Conservation (phyloP, 2,113 vertebrate species). For the Amazona vittata region DNA sequence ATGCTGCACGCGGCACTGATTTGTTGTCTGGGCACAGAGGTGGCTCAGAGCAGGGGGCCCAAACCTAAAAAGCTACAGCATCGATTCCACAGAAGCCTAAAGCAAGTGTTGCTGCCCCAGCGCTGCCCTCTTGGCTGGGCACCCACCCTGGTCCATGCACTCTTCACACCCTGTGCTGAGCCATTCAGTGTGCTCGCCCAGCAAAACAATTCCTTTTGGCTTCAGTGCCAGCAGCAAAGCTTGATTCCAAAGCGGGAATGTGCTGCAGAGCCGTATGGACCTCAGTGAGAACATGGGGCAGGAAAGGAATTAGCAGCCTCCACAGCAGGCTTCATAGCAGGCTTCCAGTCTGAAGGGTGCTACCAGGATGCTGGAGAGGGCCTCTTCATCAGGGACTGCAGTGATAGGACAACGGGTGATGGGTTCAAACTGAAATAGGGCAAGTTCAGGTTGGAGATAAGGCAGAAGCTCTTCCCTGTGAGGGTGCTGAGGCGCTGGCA, state of each 20-base stretch:
- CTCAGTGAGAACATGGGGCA: rapidly evolving
- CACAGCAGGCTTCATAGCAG: background rate
- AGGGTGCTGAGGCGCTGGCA: background rate
- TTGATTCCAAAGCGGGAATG: background rate
- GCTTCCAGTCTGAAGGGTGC: background rate
- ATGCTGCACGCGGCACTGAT: rapidly evolving
- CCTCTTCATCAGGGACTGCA: background rate
- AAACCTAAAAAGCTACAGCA: background rate
- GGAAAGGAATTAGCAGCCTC: background rate
- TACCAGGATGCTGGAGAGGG: background rate
- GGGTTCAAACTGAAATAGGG: background rate
- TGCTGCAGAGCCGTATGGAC: background rate
- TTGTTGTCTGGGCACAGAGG: background rate
- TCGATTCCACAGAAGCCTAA: background rate
- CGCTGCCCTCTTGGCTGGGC: background rate
- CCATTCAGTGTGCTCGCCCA: background rate
- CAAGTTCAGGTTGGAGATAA: background rate
- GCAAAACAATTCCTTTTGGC: background rate
- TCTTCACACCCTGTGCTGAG: background rate
- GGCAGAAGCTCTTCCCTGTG: background rate
- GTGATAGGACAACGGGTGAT: background rate
- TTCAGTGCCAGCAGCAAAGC: background rate
- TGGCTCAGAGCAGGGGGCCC: background rate
- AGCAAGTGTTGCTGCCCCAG: background rate
- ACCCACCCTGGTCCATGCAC: background rate